Evolutionary conservation across 2,113 vertebrate genomes (phyloP).

Genomic region (Balaeniceps rex): DNA sequence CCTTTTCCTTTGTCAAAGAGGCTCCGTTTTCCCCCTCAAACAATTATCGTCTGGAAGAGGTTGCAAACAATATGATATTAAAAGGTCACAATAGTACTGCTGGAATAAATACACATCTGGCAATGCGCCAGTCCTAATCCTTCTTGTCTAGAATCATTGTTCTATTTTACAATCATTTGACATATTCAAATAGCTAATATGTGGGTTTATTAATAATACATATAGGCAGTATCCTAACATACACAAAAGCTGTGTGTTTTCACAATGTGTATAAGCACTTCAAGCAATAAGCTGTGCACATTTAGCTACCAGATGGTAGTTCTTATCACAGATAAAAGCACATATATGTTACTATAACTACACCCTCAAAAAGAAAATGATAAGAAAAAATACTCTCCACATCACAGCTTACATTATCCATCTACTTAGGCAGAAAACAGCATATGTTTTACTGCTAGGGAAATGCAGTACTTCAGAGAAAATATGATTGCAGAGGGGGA

Average conservation of each 20-base stretch:
- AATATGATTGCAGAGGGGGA: not conserved
- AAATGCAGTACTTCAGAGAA: slow-evolving; percentile 37
- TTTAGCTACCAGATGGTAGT: slow-evolving; percentile 76
- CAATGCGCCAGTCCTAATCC: not conserved
- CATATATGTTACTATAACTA: slow-evolving; percentile 71
- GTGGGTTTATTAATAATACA: slow-evolving; percentile 70
- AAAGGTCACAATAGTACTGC: slow-evolving; percentile 60
- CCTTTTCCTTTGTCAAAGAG: slow-evolving; percentile 33
- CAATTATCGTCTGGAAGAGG: slow-evolving; percentile 48
- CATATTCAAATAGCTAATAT: slow-evolving; percentile 65
- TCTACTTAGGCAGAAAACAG: slow-evolving; percentile 73
- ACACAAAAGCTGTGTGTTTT: slow-evolving; percentile 82
- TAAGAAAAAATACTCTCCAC: slow-evolving; percentile 66
- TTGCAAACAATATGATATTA: slow-evolving; percentile 52
- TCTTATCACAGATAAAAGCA: slow-evolving; percentile 78
- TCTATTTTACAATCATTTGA: slow-evolving; percentile 52
- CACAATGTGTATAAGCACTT: slow-evolving; percentile 69
- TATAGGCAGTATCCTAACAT: slow-evolving; percentile 66
- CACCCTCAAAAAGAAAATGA: slow-evolving; percentile 56
- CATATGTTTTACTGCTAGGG: slow-evolving; percentile 67
- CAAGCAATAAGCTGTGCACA: slow-evolving; percentile 71
- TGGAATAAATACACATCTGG: slow-evolving; percentile 36
- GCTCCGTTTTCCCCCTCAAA: slow-evolving; percentile 30
- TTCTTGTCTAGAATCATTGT: slow-evolving; percentile 7
- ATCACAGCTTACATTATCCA: slow-evolving; percentile 76